phyloP scores from a whole-genome alignment of 2,113 vertebrate species.

The Gymnorhina tibicen region DNA sequence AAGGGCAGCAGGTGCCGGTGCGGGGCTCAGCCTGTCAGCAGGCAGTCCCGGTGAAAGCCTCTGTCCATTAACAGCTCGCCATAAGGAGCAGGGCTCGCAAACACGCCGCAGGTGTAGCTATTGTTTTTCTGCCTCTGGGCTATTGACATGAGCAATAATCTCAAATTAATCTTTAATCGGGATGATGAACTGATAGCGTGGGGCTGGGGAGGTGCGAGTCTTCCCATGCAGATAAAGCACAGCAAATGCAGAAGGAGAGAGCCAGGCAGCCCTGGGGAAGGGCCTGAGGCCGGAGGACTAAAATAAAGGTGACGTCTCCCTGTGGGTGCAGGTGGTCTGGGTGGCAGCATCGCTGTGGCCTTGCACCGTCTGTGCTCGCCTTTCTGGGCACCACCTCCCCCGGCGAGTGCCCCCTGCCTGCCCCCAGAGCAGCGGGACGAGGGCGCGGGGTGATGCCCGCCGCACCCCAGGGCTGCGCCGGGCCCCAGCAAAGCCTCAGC shows the following conservation, averaged over 20 bases:
- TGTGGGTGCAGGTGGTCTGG: background rate
- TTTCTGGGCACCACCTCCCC: accelerated
- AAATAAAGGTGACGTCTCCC: background rate
- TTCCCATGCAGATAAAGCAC: background rate
- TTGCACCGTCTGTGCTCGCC: accelerated
- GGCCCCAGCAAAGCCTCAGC: background rate
- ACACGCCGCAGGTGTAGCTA: slow-evolving; percentile 67
- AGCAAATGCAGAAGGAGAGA: background rate
- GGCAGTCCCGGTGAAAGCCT: background rate
- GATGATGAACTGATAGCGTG: background rate
- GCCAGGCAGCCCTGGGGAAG: background rate
- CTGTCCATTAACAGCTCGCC: slow-evolving; percentile 45
- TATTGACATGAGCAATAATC: background rate
- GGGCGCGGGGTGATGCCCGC: accelerated
- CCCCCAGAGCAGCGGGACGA: accelerated
- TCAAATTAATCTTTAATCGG: slow-evolving; percentile 58
- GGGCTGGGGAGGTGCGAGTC: background rate
- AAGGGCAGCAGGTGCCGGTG: slow-evolving; percentile 34
- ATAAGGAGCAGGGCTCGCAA: slow-evolving; percentile 22
- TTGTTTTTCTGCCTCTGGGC: slow-evolving; percentile 39
- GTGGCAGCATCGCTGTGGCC: background rate
- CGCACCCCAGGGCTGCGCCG: accelerated
- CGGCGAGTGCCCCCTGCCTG: accelerated
- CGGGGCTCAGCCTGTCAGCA: background rate
- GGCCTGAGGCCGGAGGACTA: background rate